Evolutionary conservation across 37 sponge, comb jelly and placozoan species (phyloP), one percentile per base, ranked within the genome.

Genomic region (Axinella damicornis): DNA sequence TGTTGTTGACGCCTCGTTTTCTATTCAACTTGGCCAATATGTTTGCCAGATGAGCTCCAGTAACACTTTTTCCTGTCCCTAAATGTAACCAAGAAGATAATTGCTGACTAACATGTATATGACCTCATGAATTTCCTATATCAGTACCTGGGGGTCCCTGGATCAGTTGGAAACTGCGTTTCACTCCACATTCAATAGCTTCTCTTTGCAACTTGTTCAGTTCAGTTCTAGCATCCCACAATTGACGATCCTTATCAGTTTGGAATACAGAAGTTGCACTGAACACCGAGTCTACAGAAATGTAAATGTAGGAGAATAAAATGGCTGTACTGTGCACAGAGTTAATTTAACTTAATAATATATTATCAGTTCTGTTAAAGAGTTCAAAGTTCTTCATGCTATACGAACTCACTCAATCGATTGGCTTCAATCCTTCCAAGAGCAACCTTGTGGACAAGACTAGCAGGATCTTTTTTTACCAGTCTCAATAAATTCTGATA

Each of bases 1-100:
- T 80, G n/a, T n/a, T n/a, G n/a, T n/a, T n/a, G n/a, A n/a, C n/a
- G 68, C 64, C 16, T 5, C 57, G n/a, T 16, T 32, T 24, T 27
- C 54, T 41, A 53, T 88, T 88, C 53, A 18, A 33, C 41, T 61
- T 70, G 37, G 76, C 66, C 39, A 88, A 81, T 4, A 46, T 57
- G 58, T 82, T 77, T 1, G 89, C 89, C 21, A 88, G 59, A 53
- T 82, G 78, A 35, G 89, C 89, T 40, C 89, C 89, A 40, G 83
- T 82, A 54, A 56, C 83, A 82, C 83, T 82, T 37, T 88, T 88
- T n/a, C 89, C 89, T 52, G 89, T 88, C 11, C 89, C 89, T 88
- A 67, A 35, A 5, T 28, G 63, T 28, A 27, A n/a, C n/a, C n/a
- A n/a, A n/a, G n/a, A n/a, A n/a, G n/a, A n/a, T n/a, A n/a, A 46